These are phyloP conservation scores for Cecropterus lyciades DNA, from an alignment of 1,140 invertebrate genomes.

Conservation along the genomic window DNA sequence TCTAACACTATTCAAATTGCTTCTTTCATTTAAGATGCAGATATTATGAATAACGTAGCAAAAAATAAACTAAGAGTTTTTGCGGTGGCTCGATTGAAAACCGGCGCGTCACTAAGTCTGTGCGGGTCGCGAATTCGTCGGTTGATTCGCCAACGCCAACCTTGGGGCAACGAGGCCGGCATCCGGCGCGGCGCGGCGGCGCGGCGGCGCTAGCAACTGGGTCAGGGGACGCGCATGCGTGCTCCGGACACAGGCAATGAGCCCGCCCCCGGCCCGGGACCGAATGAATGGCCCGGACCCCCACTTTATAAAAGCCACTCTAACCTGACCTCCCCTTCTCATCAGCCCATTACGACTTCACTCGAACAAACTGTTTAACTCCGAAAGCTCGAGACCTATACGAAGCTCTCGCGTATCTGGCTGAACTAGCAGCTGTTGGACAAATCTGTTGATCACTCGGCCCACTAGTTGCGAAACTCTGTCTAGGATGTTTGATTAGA, in stretches of 20 bases:
- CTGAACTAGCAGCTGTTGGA: constrained; percentile 65
- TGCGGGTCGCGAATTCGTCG: constrained; percentile 58
- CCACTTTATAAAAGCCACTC: constrained; percentile 51
- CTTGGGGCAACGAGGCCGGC: constrained; percentile 68
- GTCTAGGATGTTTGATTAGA: constrained; percentile 64
- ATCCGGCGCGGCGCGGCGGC: constrained; percentile 59
- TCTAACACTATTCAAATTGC: constrained; percentile 27
- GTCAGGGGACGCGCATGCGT: constrained; percentile 76
- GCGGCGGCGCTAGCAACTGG: constrained; percentile 59
- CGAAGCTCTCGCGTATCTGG: constrained; percentile 42
- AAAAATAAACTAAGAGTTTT: constrained; percentile 20
- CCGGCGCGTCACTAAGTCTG: constrained; percentile 65
- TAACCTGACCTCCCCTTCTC: constrained; percentile 66
- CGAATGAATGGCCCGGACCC: constrained; percentile 71
- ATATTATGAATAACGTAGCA: constrained; percentile 25
- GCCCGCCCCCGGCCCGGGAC: constrained; percentile 70
- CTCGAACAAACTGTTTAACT: constrained; percentile 29
- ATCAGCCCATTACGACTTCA: constrained; percentile 36
- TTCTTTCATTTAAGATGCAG: constrained; percentile 9
- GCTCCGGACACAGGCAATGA: constrained; percentile 76
- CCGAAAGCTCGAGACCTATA: constrained; percentile 30
- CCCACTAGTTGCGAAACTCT: constrained; percentile 75
- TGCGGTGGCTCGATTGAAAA: constrained; percentile 16
- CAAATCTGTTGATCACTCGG: constrained; percentile 69
- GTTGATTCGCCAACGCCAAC: constrained; percentile 78